Evolutionary conservation across 2,888 invertebrate species (phyloP).

Genomic region (Chaitophorus viminalis): DNA sequence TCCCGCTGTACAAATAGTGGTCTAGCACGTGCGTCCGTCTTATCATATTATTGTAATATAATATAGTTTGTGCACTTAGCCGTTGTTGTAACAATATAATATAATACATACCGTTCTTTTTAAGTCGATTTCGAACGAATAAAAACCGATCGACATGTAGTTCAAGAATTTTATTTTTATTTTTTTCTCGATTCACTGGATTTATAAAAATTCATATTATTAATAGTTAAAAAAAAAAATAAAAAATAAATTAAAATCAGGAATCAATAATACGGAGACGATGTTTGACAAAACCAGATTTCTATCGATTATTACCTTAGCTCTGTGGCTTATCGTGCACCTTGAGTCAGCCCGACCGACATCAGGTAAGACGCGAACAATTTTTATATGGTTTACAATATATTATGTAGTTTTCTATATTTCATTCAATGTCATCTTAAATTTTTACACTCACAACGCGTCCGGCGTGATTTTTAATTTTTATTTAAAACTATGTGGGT

Average conservation of each 20-base stretch:
- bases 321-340: neutral
- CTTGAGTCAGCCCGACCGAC: neutral
- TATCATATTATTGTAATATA: neutral
- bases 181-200: neutral
- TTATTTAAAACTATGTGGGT: too few relatives aligned
- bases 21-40: slow-evolving; percentile 49
- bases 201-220: neutral
- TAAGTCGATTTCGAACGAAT: too few relatives aligned
- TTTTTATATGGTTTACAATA: neutral
- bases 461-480: too few relatives aligned
- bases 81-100: neutral
- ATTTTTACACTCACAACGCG: too few relatives aligned
- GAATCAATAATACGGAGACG: neutral
- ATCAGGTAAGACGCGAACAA: slow-evolving; percentile 36
- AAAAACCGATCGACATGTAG: slow-evolving; percentile 37
- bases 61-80: too few relatives aligned
- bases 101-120: too few relatives aligned
- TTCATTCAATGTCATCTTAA: too few relatives aligned
- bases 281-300: slow-evolving; percentile 21
- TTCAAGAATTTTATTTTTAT: neutral
- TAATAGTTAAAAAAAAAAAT: neutral
- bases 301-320: neutral
- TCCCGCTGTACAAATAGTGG: slow-evolving; percentile 41
- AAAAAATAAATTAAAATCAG: neutral
- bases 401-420: too few relatives aligned